These are phyloP conservation scores for Trogon melanurus DNA, from an alignment of 2,113 vertebrate genomes.

Conservation along the genomic window DNA sequence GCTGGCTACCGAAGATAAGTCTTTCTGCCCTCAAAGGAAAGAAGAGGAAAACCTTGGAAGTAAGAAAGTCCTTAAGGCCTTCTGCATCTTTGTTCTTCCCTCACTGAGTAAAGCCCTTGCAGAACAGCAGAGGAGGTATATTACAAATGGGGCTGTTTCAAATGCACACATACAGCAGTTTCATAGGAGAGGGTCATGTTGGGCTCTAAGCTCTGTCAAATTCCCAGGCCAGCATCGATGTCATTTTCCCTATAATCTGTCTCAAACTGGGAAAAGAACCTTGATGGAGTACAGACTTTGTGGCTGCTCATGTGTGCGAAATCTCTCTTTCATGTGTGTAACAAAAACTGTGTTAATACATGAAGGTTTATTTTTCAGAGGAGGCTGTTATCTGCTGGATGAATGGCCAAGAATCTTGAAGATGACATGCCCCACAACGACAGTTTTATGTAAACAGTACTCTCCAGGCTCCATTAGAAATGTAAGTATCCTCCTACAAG, in stretches of 20 bases:
- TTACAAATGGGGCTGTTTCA: not conserved
- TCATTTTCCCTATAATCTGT: not conserved
- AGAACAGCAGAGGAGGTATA: not conserved
- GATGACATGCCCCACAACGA: not conserved
- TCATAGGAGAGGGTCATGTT: not conserved
- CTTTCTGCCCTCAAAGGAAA: not conserved
- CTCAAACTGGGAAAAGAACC: not conserved
- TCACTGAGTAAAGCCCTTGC: not conserved
- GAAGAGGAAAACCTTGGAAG: not conserved
- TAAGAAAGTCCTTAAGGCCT: not conserved
- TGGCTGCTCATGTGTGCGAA: not conserved
- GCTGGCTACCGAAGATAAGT: not conserved
- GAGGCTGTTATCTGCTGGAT: not conserved
- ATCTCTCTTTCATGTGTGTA: not conserved
- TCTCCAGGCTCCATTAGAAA: not conserved
- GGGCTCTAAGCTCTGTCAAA: not conserved
- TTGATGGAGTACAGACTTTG: not conserved
- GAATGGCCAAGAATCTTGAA: not conserved
- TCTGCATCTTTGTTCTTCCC: not conserved
- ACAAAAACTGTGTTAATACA: not conserved
- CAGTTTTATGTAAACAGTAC: not conserved
- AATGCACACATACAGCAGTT: fast-evolving
- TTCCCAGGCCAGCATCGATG: fast-evolving
- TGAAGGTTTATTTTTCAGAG: not conserved
- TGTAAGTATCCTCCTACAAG: not conserved